Conservation (phyloP, 1,140 invertebrate genomes). For the Venturia canescens region DNA sequence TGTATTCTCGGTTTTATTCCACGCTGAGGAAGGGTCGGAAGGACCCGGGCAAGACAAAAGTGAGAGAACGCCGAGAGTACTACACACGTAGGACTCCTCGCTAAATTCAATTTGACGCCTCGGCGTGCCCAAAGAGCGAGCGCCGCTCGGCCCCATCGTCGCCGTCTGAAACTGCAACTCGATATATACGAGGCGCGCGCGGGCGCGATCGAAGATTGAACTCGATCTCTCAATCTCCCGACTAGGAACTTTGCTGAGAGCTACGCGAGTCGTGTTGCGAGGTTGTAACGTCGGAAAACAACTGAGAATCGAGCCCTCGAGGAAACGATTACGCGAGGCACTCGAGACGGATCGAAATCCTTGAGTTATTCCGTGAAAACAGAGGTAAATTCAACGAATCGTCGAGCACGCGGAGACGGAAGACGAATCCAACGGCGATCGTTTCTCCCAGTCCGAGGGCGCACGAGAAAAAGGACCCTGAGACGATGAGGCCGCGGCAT, state of each 20-base stretch:
- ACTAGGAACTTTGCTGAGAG: no score
- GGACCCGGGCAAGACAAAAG: background rate
- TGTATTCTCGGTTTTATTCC: background rate
- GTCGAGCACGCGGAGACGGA: background rate
- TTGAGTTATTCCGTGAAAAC: background rate
- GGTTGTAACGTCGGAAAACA: background rate
- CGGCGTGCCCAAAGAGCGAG: background rate
- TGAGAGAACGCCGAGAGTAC: no score
- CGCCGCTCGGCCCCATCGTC: background rate
- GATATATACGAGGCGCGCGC: no score
- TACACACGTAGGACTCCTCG: slow-evolving; percentile 1
- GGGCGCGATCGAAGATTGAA: background rate
- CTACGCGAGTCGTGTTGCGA: no score
- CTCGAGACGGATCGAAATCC: no score
- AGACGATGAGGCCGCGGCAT: background rate
- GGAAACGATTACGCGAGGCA: no score
- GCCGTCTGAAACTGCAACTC: no score
- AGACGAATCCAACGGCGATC: background rate
- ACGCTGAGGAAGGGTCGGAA: background rate
- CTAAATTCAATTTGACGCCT: slow-evolving; percentile 28
- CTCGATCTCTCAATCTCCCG: no score
- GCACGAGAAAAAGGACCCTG: background rate
- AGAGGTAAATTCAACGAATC: background rate
- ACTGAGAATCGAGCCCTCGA: background rate
- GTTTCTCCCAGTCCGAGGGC: background rate